phyloP scores from a whole-genome alignment of 1,140 invertebrate species.

The Sinonovacula constricta region DNA sequence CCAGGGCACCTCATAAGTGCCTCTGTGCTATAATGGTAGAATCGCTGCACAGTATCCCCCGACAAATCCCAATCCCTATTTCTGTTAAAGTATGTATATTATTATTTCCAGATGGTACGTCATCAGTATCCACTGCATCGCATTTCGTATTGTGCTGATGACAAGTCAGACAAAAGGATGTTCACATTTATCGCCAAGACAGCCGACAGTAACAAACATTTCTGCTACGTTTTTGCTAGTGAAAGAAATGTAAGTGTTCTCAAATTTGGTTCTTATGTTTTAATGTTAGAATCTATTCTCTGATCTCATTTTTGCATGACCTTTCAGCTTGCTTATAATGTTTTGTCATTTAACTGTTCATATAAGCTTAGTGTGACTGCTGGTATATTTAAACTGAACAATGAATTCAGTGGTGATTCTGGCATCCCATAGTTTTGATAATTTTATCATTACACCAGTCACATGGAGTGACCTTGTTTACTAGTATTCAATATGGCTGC shows the following conservation, averaged over 20 bases:
- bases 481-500: too few relatives aligned
- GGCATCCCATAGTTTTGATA: too few relatives aligned
- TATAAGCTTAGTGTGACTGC: too few relatives aligned
- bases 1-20: too few relatives aligned
- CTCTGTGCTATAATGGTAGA: too few relatives aligned
- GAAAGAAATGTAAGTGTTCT: slow-evolving; percentile 90
- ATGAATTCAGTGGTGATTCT: too few relatives aligned
- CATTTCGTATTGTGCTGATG: slow-evolving; percentile 98
- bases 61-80: too few relatives aligned
- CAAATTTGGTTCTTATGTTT: too few relatives aligned
- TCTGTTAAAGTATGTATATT: too few relatives aligned
- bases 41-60: too few relatives aligned
- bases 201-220: slow-evolving; percentile 88
- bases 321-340: background rate
- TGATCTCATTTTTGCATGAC: background rate
- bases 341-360: background rate
- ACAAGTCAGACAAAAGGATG: slow-evolving; percentile 98
- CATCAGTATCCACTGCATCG: slow-evolving; percentile 98
- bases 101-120: slow-evolving; percentile 88
- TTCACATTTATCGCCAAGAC: slow-evolving; percentile 98
- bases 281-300: background rate
- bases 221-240: slow-evolving; percentile 97
- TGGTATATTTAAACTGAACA: background rate
- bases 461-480: too few relatives aligned
- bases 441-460: too few relatives aligned